Base-by-base conservation (phyloP, 2,888 invertebrate species). In the Aphidius colemani region DNA sequence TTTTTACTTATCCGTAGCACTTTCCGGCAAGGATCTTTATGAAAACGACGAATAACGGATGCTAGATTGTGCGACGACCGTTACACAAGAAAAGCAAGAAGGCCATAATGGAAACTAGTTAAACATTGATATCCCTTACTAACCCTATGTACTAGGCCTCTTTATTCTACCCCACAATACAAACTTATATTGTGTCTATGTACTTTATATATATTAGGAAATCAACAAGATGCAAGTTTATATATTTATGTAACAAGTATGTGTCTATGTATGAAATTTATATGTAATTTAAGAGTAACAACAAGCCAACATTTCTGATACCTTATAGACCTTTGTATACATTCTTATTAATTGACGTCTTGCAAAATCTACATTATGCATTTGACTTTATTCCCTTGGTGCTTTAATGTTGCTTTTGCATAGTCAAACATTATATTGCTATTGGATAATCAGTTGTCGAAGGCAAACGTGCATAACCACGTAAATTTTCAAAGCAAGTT, bases 301-400 rank as follows among this genome's bases (percentile, higher is more conserved):
- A 30, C 30, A 30, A 30, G 30, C 30, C 30, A 30, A 30, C 3
- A 30, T 30, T 30, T 30, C 72, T 77, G 80, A 78, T 80, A 78
- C 79, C 78, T 73, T 72, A 71, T 69, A 70, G 75, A 75, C 78
- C 79, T 78, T 72, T 70, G 78, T 75, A 80, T 75, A 80, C 78
- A 78, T 79, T 81, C 78, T 80, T 80, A 81, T 80, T 80, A 81
- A 81, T 80, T 80, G 78, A 80, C 75, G 76, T 78, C 73, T 74
- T 71, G 71, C 72, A 66, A 69, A 71, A 30, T 30, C 6, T 78
- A 69, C 70, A 80, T 79, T 78, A 79, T 79, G 78, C 75, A 78
- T 74, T 72, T 61, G 64, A 65, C 64, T 63, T 66, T 75, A 76
- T 74, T 75, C 74, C 70, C 70, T 68, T 71, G 71, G 30, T 72